Percentiles rank a stretch among this genome's conserved stretches.
Conservation (phyloP, 2,888 invertebrate species). For the Pterostichus madidus region DNA sequence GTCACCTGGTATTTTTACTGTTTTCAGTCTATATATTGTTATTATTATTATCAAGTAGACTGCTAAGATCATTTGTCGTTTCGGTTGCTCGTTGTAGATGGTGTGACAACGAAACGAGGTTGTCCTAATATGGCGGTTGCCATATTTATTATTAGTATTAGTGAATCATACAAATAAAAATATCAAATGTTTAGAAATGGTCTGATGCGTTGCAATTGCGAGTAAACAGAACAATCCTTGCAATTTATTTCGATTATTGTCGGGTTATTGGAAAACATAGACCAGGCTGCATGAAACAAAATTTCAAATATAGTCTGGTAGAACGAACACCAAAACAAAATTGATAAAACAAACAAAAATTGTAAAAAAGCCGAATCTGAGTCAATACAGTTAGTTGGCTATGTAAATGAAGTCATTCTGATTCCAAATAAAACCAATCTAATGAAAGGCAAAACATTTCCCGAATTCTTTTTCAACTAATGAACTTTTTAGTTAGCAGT, state of each 20-base stretch:
- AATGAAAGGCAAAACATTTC: conserved; percentile 44
- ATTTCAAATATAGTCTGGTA: conserved; percentile 39
- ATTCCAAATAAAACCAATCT: conserved; percentile 49
- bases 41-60: no score
- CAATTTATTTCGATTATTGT: background rate
- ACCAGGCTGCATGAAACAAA: background rate
- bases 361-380: conserved; percentile 50
- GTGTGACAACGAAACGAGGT: no score
- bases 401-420: conserved; percentile 47
- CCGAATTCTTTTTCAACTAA: conserved; percentile 45
- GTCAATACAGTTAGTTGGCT: conserved; percentile 40
- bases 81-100: no score
- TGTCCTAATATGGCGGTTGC: no score
- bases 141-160: no score
- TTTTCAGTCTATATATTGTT: no score
- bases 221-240: no score
- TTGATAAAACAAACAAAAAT: conserved; percentile 51
- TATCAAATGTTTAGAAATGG: no score
- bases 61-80: no score
- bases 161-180: no score
- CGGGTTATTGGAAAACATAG: conserved; percentile 19
- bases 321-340: conserved; percentile 35
- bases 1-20: no score
- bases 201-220: no score
- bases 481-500: conserved; percentile 42